Base-by-base conservation (phyloP, 2,888 invertebrate species). In the Camptogramma bilineatum region DNA sequence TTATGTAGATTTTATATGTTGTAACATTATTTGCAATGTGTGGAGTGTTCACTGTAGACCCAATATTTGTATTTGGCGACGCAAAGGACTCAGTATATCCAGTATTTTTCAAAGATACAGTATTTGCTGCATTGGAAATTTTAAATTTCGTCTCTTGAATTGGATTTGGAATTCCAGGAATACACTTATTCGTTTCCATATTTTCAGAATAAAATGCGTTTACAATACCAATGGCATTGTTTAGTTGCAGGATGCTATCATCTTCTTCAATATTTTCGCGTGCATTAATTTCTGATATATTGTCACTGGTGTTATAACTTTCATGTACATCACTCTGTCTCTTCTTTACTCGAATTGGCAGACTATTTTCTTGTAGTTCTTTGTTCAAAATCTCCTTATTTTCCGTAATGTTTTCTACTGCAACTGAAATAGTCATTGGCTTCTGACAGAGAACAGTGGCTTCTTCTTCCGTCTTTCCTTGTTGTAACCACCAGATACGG, bases 401-500 rank as follows among this genome's bases (percentile, higher is more conserved):
- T n/a, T n/a, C n/a, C 5, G 39, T 7, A 31, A 62, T 56, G 18
- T 4, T 9, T 8, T 44, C 18, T 28, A 28, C 4, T 7, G 42
- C 31, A 54, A 54, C 62, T 18, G 51, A 34, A 56, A 55, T 46
- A 9, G 55, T n/a, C 39, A 52, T 56, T 4, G 31, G 16, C 8
- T n/a, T 44, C 21, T 47, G 31, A 46, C 52, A 39, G 21, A 56
- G 51, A 21, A 46, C 17, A 13, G 16, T 39, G 10, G 56, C 62
- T 47, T 62, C 62, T 39, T 52, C 52, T 39, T 62, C 46, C 1
- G 62, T 24, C 24, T 62, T 62, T 18, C 56, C 56, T n/a, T 62
- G 55, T 9, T 51, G 16, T 16, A 52, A 51, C 62, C 55, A 62
- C 52, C 51, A 52, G 13, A 46, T 34, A 34, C 34, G 34, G 5